Conservation (phyloP, 2,888 invertebrate genomes). For the Stenchaetothrips biformis region DNA sequence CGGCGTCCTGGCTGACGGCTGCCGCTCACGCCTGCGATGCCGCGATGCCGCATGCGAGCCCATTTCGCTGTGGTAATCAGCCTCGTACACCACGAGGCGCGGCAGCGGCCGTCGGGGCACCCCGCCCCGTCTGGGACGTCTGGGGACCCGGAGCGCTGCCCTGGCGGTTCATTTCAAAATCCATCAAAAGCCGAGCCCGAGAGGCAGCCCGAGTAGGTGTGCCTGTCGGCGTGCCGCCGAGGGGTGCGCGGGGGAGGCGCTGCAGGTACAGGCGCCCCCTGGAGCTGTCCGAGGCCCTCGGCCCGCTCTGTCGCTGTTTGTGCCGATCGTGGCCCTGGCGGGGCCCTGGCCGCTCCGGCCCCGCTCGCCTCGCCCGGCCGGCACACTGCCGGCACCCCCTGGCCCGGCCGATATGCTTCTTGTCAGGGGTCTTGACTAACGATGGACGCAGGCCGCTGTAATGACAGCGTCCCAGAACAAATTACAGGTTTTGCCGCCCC, state of each 20-base stretch:
- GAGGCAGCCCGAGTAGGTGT: neutral
- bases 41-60: too few relatives aligned
- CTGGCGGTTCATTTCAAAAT: constrained; percentile 18
- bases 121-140: neutral
- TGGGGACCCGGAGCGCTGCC: neutral
- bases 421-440: constrained; percentile 18
- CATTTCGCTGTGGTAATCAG: too few relatives aligned
- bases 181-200: neutral
- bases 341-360: neutral
- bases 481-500: neutral
- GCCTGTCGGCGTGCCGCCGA: too few relatives aligned
- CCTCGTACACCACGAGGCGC: too few relatives aligned
- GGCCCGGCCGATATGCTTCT: constrained; percentile 13
- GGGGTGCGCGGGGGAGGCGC: too few relatives aligned
- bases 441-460: constrained; percentile 2
- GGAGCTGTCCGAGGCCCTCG: neutral
- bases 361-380: too few relatives aligned
- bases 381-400: neutral
- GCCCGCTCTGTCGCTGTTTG: neutral
- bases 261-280: constrained; percentile 17
- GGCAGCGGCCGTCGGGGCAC: neutral
- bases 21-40: too few relatives aligned
- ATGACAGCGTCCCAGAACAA: constrained; percentile 11
- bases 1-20: too few relatives aligned
- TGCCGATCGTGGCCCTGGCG: neutral